Evolutionary conservation across 2,113 vertebrate species (phyloP), one percentile per base, ranked within the genome.

Genomic region (Porphyrio hochstetteri): DNA sequence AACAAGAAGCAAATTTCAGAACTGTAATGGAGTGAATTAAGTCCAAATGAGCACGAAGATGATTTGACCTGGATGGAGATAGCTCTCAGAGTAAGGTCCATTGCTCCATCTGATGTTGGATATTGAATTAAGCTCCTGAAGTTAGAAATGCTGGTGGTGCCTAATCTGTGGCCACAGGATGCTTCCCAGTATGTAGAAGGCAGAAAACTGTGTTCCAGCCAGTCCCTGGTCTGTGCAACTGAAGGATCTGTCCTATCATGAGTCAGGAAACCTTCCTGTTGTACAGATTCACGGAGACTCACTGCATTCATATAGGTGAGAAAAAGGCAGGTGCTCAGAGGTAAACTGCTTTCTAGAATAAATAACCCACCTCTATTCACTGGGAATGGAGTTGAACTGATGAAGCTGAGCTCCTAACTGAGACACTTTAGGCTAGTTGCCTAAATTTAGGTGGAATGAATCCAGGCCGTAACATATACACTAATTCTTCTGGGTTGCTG

Each of bases 401-500:
- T 69, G 57, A 86, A 77, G 68, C 27, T 28, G 64, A 90, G 60
- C 65, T 88, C 35, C n/a, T 79, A 85, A 64, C 48, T 72, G 63
- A 87, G 44, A 72, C 7, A 31, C 38, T 85, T 79, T 38, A 61
- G 67, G 53, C 44, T 57, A 40, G 29, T 29, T 88, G 57, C 67
- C 44, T 82, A 65, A 53, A 76, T 69, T 82, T 53, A 72, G 7
- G 44, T 76, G 85, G 79, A 92, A 69, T 9, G 21, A 48, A 36
- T 88, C 67, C 88, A 92, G 57, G 16, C 50, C 35, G 48, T 86
- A 80, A 72, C 56, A 64, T n/a, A 82, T 40, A 35, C 9, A 50
- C 11, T 72, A 85, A 92, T 72, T 92, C 53, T 87, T 92, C 74
- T 72, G 85, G 36, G 20, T 59, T 82, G 28, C 87, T 95, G 63